Conservation (phyloP, 1,140 invertebrate genomes). For the Atta texana region DNA sequence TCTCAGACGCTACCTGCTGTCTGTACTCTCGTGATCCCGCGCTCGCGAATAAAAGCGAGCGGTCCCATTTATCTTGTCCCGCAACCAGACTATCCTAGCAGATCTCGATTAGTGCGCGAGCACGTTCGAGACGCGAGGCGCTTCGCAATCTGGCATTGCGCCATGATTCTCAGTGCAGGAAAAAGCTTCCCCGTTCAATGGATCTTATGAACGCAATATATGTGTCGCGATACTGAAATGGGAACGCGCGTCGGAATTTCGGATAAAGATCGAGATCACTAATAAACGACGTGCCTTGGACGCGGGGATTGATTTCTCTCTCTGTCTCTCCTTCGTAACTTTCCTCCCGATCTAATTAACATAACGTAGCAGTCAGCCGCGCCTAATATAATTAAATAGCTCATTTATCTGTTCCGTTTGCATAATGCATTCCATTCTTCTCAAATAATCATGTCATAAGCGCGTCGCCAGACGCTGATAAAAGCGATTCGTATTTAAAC, state of each 20-base stretch:
- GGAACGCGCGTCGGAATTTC: conserved; percentile 21
- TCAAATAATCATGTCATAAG: conserved; percentile 44
- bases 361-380: conserved; percentile 18
- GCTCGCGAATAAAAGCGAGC: conserved; percentile 48
- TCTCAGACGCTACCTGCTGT: conserved; percentile 57
- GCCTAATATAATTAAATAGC: conserved; percentile 38
- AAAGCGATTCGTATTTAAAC: conserved; percentile 5
- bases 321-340: not conserved
- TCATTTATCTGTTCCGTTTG: conserved; percentile 26
- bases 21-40: conserved; percentile 36
- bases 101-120: conserved; percentile 56
- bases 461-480: not conserved
- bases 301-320: conserved; percentile 15
- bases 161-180: not conserved
- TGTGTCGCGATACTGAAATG: conserved; percentile 25
- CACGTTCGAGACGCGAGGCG: not conserved
- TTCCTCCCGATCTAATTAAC: conserved; percentile 21
- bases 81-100: conserved; percentile 51
- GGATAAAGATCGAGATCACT: conserved; percentile 2
- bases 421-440: conserved; percentile 43
- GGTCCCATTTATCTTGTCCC: conserved; percentile 49
- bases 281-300: not conserved
- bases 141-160: not conserved
- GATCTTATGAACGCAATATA: conserved; percentile 20
- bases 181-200: conserved; percentile 33